Conservation (phyloP, 2,888 invertebrate genomes). For the Antheraea yamamai region DNA sequence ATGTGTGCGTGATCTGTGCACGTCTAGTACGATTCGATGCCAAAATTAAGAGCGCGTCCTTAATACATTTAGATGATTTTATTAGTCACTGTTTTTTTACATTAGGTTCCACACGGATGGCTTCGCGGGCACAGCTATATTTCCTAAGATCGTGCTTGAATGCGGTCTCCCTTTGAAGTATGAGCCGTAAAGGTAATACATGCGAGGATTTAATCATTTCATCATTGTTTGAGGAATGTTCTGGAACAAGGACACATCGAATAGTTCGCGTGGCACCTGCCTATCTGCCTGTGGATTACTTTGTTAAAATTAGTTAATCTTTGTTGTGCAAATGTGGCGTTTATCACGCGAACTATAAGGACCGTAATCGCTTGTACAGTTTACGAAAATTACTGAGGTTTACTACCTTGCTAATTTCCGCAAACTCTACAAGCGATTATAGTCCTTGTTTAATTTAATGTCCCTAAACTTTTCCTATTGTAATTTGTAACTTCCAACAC, state of each 20-base stretch:
- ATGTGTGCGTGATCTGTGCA: no score
- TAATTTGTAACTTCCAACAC: slow-evolving; percentile 3
- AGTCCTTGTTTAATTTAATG: slow-evolving; percentile 13
- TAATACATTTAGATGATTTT: no score
- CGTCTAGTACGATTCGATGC: no score
- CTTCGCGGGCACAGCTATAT: not conserved
- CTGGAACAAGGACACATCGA: slow-evolving; percentile 1
- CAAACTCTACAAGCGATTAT: slow-evolving; percentile 3
- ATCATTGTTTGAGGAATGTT: not conserved
- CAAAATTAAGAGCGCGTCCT: no score
- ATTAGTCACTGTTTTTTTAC: no score
- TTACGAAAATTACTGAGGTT: not conserved
- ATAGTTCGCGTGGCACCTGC: slow-evolving; percentile 9
- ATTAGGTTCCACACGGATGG: no score
- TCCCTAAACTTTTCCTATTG: slow-evolving; percentile 9
- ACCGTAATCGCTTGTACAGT: not conserved
- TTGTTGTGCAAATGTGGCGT: not conserved
- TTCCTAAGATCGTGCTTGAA: not conserved
- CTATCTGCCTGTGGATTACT: slow-evolving; percentile 4
- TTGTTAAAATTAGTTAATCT: not conserved
- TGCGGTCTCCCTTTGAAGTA: not conserved
- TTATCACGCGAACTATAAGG: not conserved
- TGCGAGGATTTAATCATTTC: not conserved
- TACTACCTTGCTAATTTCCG: slow-evolving; percentile 4
- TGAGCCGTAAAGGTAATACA: not conserved